Evolutionary conservation across 2,888 invertebrate genomes (phyloP).

Genomic region (Phorcus lineatus): DNA sequence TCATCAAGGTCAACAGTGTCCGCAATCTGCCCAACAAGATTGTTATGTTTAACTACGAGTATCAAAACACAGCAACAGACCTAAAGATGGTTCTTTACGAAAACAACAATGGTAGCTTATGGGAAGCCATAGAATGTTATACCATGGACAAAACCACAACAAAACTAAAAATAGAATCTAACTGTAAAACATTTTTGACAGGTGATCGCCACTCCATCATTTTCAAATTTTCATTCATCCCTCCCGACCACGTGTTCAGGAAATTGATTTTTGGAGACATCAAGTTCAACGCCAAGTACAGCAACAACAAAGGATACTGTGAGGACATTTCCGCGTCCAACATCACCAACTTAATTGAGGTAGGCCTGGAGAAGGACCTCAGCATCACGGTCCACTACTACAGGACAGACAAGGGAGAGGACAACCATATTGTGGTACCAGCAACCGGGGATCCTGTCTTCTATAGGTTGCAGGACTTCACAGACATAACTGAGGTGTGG

Average conservation of each 20-base stretch:
- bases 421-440: conserved; percentile 31
- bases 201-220: conserved; percentile 36
- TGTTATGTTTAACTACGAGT: conserved; percentile 45
- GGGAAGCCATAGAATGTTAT: conserved; percentile 50
- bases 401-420: conserved; percentile 42
- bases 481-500: conserved; percentile 61
- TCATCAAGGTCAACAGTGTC: conserved; percentile 39
- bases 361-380: conserved; percentile 17
- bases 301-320: conserved; percentile 38
- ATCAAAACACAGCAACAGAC: conserved; percentile 37
- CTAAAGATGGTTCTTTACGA: conserved; percentile 46
- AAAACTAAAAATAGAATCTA: conserved; percentile 29
- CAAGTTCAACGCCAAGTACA: conserved; percentile 50
- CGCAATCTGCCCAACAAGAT: conserved; percentile 19
- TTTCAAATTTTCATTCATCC: conserved; percentile 53
- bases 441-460: conserved; percentile 25
- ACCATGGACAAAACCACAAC: conserved; percentile 36
- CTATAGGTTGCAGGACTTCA: conserved; percentile 42
- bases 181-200: conserved; percentile 35
- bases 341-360: conserved; percentile 33
- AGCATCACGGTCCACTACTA: conserved; percentile 57
- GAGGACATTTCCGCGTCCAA: conserved; percentile 28
- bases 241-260: conserved; percentile 43
- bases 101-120: conserved; percentile 30
- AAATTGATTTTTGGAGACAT: conserved; percentile 65